Evolutionary conservation across 2,113 vertebrate species (phyloP).

Genomic region (Ardeotis arabs): DNA sequence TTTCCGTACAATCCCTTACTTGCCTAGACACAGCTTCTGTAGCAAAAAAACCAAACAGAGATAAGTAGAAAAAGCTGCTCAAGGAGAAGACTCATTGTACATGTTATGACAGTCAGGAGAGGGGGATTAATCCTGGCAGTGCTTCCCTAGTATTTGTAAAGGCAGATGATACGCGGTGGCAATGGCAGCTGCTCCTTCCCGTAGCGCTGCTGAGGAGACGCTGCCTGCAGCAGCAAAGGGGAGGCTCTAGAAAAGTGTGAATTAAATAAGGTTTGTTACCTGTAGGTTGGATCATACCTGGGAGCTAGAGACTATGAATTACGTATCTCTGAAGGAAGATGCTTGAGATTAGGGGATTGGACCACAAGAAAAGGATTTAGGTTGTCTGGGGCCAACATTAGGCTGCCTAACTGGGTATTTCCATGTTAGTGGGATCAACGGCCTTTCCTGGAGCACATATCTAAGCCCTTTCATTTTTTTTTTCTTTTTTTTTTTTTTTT

Average conservation of each 20-base stretch:
- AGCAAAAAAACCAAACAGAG: background rate
- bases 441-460: rapidly evolving
- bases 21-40: background rate
- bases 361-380: background rate
- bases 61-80: background rate
- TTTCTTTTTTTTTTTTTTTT: too few relatives aligned
- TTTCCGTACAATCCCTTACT: background rate
- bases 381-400: background rate
- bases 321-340: background rate
- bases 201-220: rapidly evolving
- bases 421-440: background rate
- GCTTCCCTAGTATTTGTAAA: background rate
- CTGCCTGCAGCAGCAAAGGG: background rate
- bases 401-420: background rate
- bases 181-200: conserved; percentile 22
- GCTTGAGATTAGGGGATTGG: background rate
- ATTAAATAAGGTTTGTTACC: background rate
- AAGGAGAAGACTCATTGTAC: background rate
- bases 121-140: background rate
- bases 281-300: background rate
- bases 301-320: background rate
- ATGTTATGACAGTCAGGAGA: background rate
- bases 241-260: background rate
- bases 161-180: background rate
- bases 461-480: background rate